Base-by-base conservation (phyloP, 2,888 invertebrate genomes). In the Anagyrus pseudococci region DNA sequence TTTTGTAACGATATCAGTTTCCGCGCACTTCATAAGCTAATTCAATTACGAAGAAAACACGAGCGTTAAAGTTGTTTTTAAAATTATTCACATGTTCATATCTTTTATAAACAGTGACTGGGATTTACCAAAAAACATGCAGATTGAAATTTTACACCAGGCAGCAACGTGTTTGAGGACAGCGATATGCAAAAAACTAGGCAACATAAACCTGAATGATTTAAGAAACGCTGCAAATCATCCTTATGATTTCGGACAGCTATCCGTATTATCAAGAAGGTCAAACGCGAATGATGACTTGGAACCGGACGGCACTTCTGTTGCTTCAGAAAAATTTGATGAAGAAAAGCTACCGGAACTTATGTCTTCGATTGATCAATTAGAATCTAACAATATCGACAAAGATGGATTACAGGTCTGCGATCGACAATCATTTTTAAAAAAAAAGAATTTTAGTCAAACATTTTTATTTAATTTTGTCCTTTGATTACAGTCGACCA, bases 111-210 rank as follows among this genome's bases (percentile, higher is more conserved):
- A n/a, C n/a, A 22, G 26, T 10, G n/a, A 20, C 2, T 1, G 7
- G 10, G 13, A 53, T 50, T 19, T 58, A 23, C 29, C 53, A 7
- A 13, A n/a, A 6, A 29, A 20, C 1, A 1, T 63, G 8, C 40
- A 54, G n/a, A 25, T 43, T 2, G 53, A 58, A 54, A 54, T 63
- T n/a, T 23, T 63, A 23, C 54, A 48, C 15, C 56, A 40, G 29
- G 49, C 63, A 13, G 49, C 44, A 2, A n/a, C 19, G 7, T 55
- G 58, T 13, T 0, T 55, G 13, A 46, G 10, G 41, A 10, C 37
- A 22, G n/a, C 8, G 4, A 1, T 64, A 19, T 64, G 58, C 25
- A n/a, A 2, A 22, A 43, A 17, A n/a, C n/a, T 62, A 13, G 57
- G 41, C 1, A 19, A 19, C 13, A 40, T 62, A 7, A 54, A 13